Evolutionary conservation across 2,113 vertebrate species (phyloP).

Genomic region (Oreochromis niloticus): DNA sequence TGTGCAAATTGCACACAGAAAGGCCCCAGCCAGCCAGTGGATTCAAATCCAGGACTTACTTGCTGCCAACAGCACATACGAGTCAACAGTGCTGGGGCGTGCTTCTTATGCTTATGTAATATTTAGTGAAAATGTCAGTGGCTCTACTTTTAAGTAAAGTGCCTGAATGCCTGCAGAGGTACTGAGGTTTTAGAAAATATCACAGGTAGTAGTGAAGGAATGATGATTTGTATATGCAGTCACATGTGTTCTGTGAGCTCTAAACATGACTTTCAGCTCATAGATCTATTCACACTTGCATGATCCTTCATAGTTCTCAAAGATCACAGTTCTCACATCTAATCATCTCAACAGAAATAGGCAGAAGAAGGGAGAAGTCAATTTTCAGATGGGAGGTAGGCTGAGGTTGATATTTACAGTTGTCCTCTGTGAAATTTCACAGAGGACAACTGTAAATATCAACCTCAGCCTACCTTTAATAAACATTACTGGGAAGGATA

Average conservation of each 20-base stretch:
- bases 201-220: not conserved
- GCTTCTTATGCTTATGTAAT: not conserved
- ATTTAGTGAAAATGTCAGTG: not conserved
- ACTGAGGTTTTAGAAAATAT: not conserved
- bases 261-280: not conserved
- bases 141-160: not conserved
- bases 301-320: not conserved
- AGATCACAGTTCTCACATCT: not conserved
- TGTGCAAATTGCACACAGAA: not conserved
- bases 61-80: not conserved
- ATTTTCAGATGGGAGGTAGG: not conserved
- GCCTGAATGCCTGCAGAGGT: not conserved
- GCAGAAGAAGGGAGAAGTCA: not conserved
- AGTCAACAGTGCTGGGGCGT: not conserved
- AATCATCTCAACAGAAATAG: not conserved
- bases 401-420: not conserved
- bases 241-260: not conserved
- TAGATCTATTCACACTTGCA: not conserved
- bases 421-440: not conserved
- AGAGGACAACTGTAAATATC: not conserved
- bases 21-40: not conserved
- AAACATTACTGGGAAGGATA: not conserved
- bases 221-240: not conserved
- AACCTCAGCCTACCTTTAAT: not conserved
- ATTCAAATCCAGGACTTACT: not conserved